Conservation (phyloP, 2,113 vertebrate genomes). For the Aphyosemion australe region DNA sequence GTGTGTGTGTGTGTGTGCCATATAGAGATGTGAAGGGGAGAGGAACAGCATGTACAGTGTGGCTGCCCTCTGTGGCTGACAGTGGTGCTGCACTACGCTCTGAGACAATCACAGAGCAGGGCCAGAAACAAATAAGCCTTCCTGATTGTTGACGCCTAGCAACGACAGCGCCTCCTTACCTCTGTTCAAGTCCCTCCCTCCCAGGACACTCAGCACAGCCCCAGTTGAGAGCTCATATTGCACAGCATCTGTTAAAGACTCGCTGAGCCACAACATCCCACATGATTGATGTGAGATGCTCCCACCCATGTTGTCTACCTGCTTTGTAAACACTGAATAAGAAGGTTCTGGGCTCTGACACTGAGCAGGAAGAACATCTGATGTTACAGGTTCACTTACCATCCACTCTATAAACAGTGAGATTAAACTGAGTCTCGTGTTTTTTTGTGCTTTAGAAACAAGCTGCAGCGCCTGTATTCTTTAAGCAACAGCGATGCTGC, state of each 20-base stretch:
- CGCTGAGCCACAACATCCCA: constrained; percentile 25
- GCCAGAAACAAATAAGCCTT: constrained; percentile 59
- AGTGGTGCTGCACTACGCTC: constrained; percentile 45
- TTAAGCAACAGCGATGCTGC: constrained; percentile 42
- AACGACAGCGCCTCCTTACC: constrained; percentile 59
- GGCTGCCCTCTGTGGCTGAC: constrained; percentile 66
- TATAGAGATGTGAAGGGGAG: constrained; percentile 40
- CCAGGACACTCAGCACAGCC: constrained; percentile 35
- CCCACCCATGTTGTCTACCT: constrained; percentile 33
- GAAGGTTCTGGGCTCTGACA: constrained; percentile 26
- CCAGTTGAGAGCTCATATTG: constrained; percentile 33
- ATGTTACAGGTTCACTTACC: constrained; percentile 13
- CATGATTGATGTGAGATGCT: constrained; percentile 41
- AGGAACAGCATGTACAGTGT: constrained; percentile 25
- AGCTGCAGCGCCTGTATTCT: constrained; percentile 10
- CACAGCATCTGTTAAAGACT: constrained; percentile 11
- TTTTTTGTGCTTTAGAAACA: not conserved
- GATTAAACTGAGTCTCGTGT: not conserved
- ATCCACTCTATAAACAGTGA: not conserved
- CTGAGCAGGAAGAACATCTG: constrained; percentile 29
- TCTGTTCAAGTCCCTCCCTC: constrained; percentile 33
- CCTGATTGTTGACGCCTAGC: constrained; percentile 66
- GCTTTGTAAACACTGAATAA: constrained; percentile 35
- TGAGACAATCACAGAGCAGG: constrained; percentile 44
- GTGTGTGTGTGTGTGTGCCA: constrained; percentile 12